Percentiles rank a stretch among this genome's conserved stretches.
These are phyloP conservation scores for Sylvietta virens DNA, from an alignment of 2,113 vertebrate genomes.

Conservation along the genomic window DNA sequence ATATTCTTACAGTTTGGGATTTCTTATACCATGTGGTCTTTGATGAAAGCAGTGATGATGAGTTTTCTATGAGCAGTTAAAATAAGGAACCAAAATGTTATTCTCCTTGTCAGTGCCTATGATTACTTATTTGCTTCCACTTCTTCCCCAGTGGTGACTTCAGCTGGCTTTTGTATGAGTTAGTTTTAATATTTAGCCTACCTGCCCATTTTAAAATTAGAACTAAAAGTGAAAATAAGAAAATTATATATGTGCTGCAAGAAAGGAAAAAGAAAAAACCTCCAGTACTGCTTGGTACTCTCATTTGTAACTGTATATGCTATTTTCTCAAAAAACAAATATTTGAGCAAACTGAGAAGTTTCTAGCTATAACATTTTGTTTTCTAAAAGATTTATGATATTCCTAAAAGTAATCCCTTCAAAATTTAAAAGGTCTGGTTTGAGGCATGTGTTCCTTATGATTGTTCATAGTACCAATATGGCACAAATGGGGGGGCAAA, in stretches of 20 bases:
- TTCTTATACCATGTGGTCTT: background rate
- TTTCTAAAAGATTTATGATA: background rate
- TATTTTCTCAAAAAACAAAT: background rate
- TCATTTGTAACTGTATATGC: background rate
- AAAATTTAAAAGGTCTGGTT: background rate
- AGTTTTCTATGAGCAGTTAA: background rate
- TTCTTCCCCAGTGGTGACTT: background rate
- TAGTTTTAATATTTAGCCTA: background rate
- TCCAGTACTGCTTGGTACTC: background rate
- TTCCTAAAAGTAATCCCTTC: background rate
- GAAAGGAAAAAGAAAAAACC: background rate
- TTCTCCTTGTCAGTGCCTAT: background rate
- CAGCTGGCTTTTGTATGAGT: background rate
- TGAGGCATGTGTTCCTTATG: background rate
- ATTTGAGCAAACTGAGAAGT: background rate
- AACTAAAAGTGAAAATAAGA: background rate
- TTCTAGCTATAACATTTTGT: background rate
- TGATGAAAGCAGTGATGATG: background rate
- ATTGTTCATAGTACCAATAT: background rate
- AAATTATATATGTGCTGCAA: background rate
- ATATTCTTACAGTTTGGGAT: background rate
- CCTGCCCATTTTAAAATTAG: background rate
- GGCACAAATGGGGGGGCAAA: background rate
- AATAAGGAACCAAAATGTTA: background rate
- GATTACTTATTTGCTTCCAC: background rate